Evolutionary conservation across 2,797 vertebrate genomes (phyloP), one percentile per base, ranked within the genome.

Genomic region (Hylomyscus alleni): DNA sequence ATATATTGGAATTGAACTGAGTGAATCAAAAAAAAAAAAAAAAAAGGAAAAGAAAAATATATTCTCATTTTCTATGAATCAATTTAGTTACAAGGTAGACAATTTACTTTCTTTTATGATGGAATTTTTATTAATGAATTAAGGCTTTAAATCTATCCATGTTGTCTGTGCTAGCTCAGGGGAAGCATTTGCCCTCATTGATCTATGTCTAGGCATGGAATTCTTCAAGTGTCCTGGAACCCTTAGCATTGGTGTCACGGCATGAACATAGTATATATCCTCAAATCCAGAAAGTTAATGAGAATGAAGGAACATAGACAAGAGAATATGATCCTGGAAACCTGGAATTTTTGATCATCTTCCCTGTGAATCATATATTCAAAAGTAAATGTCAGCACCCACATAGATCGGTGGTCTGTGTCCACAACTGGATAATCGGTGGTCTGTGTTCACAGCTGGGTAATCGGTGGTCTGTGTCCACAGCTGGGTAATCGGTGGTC

Each of bases 331-430:
- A 12, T 2, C 20, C 62, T n/a, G 20, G 54, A 31, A 40, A 50
- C 54, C 6, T 54, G 58, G n/a, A 67, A 50, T 4, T 47, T 89
- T 50, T 89, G 19, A 10, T 47, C 44, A 20, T 47, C 17, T 2
- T 77, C 31, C 0, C 0, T 34, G 50, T 26, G 19, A 69, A 17
- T 22, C 15, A 0, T 65, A 17, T 93, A 0, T 50, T 72, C 40
- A 47, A 31, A 65, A 40, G 6, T 31, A 47, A 75, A 31, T 17
- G 83, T 37, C 14, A 40, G 0, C 1, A 7, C 15, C 4, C 34
- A 3, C 6, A 7, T 0, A 56, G 2, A 31, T 1, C 0, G 0
- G 0, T 2, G 0, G 6, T 80, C 50, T 8, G 26, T 31, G 19
- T 85, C 20, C 17, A 44, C 0, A 19, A 11, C 37, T 65, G 50